Conservation (phyloP, 2,113 vertebrate genomes). For the Ramphastos sulfuratus region DNA sequence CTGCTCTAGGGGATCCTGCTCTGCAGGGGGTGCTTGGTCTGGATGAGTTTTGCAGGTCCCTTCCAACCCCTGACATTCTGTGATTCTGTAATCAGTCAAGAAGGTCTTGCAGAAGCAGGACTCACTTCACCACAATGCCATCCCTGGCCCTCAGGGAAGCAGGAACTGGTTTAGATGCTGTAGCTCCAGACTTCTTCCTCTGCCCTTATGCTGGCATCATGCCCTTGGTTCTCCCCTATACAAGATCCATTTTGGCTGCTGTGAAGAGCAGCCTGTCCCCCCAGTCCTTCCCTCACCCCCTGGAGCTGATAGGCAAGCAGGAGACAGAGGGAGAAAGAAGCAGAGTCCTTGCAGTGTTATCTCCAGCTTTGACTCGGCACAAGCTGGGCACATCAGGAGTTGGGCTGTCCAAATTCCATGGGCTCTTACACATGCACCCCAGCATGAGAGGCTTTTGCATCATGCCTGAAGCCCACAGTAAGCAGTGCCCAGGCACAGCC, state of each 20-base stretch:
- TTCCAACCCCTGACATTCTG: too few species aligned
- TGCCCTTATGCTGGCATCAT: not conserved
- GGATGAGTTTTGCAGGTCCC: too few species aligned
- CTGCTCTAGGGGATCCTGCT: too few species aligned
- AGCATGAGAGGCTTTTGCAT: too few species aligned
- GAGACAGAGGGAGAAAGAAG: not conserved
- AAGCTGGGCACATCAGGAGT: not conserved
- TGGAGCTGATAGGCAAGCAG: not conserved
- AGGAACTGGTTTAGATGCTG: not conserved
- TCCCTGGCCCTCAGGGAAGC: not conserved
- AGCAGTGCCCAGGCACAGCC: rapidly evolving
- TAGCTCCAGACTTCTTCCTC: not conserved
- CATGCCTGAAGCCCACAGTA: not conserved
- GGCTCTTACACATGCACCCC: too few species aligned
- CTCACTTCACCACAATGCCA: not conserved
- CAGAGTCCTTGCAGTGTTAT: not conserved
- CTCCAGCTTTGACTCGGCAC: not conserved
- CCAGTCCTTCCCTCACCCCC: not conserved
- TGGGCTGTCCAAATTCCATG: too few species aligned
- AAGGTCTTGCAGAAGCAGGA: not conserved
- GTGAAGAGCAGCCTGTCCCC: not conserved
- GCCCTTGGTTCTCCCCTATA: not conserved
- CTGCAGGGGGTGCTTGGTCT: too few species aligned
- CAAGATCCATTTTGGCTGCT: not conserved
- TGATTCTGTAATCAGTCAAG: not conserved